Base-by-base conservation (phyloP, 1,140 invertebrate genomes). In the Saxidomus purpurata region DNA sequence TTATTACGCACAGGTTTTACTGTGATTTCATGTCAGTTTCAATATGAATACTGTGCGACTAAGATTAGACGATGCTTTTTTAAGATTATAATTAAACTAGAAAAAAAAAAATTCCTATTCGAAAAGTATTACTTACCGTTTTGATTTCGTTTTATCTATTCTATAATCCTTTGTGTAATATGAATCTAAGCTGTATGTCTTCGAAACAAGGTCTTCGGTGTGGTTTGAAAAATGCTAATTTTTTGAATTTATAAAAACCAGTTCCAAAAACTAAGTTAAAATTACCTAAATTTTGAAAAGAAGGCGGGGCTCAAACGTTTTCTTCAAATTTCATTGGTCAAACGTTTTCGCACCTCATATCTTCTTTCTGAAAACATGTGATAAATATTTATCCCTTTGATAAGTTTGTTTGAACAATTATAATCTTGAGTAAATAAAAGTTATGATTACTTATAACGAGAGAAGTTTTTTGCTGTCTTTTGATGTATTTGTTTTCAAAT, bases 391-490 rank as follows among this genome's bases (percentile, higher is more conserved):
- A n/a, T 28, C 28, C 11, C 15, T 40, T 17, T 76, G 43, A 49
- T 49, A 15, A 79, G 31, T 79, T 15, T 22, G 74, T 79, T 79
- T 79, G 74, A n/a, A 79, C 22, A 79, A 79, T 15, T 15, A 8
- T 25, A 22, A 49, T 79, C 0, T 79, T 38, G 74, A 79, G 74
- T 49, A 79, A 79, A 79, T 79, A 49, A 47, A 49, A 34, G 28
- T 49, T 79, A 49, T 79, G 67, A 71, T 71, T 71, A 71, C 67
- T 71, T 38, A 38, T 71, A 38, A 71, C 67, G 67, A 71, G 67
- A 71, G 67, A 71, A 71, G 34, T 11, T 17, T 3, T 15, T 71
- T 34, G 67, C 36, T 15, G 31, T 43, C 36, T 9, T 71, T 71
- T 71, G 67, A 71, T 19, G 67, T 71, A 15, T 13, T 67, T 67